phyloP scores from a whole-genome alignment of 92 coral and sea anemone genomes.

The Zoanthus sansibaricus region DNA sequence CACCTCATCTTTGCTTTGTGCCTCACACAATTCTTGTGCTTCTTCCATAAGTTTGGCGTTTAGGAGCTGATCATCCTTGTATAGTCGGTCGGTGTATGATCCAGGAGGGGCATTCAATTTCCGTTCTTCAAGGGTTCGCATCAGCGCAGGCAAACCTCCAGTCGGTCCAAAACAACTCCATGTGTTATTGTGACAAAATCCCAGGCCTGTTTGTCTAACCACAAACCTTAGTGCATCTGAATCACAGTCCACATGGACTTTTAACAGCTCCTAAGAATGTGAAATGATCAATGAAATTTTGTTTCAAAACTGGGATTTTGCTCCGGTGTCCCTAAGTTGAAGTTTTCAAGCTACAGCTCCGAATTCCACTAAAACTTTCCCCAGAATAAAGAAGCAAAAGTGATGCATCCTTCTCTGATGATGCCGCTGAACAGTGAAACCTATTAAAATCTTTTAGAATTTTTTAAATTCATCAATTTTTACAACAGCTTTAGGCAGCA shows the following conservation, averaged over 20 bases:
- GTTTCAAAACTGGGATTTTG: too few relatives aligned
- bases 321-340: too few relatives aligned
- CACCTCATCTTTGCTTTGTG: slow-evolving; percentile 59
- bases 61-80: slow-evolving; percentile 54
- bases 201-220: slow-evolving; percentile 54
- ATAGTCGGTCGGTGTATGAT: slow-evolving; percentile 64
- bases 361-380: too few relatives aligned
- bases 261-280: slow-evolving; percentile 42
- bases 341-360: too few relatives aligned
- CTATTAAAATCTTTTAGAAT: too few relatives aligned
- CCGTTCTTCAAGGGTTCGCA: slow-evolving; percentile 55
- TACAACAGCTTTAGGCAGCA: too few relatives aligned
- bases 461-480: too few relatives aligned
- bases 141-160: slow-evolving; percentile 46
- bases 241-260: slow-evolving; percentile 53
- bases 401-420: too few relatives aligned
- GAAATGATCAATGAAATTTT: too few relatives aligned
- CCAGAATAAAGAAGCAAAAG: too few relatives aligned
- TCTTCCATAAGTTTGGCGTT: slow-evolving; percentile 61
- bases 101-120: slow-evolving; percentile 62
- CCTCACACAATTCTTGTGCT: slow-evolving; percentile 64
- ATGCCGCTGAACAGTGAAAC: too few relatives aligned
- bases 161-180: slow-evolving; percentile 63
- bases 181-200: slow-evolving; percentile 56
- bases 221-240: slow-evolving; percentile 61